Base-by-base conservation (phyloP, 2,797 vertebrate species). In the Cryptoprocta ferox region DNA sequence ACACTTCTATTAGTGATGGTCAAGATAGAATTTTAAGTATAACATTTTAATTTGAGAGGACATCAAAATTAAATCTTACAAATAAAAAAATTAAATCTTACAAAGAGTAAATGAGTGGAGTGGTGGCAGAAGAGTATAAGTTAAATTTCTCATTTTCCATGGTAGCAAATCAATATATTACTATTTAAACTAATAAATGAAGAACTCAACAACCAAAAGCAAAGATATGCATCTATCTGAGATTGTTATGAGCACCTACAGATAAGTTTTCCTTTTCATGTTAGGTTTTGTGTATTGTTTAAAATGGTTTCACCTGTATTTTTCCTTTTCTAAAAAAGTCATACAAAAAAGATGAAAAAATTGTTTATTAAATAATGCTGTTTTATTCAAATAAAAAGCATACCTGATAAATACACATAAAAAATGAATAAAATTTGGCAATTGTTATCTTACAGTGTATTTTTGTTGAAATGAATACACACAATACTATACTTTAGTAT, bases 401-500 rank as follows among this genome's bases (percentile, higher is more conserved):
- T 45, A 86, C 9, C 24, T 85, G 35, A 80, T 75, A 93, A 70
- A 65, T n/a, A 92, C 30, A 89, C 32, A 88, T 0, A 78, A 28
- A 89, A 73, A 89, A 85, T 26, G 87, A 88, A 91, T 63, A 91
- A 94, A 95, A 96, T 73, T 16, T 65, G 61, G 53, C 35, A 82
- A 70, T 56, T 92, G 53, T 76, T n/a, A 68, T 86, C 65, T 89
- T 35, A 35, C 15, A 93, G 42, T 16, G 73, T 56, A 50, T 80
- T 93, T 96, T 90, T 95, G n/a, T 81, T 82, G 70, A 97, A 85
- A 78, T 56, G 18, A 93, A 96, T 21, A 97, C 5, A 95, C 3
- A 42, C 45, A 70, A 61, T 50, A 79, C 66, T 82, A 68, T 80
- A 66, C 14, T 81, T 91, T 53, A 70, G 37, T 68, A 87, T 8